These are phyloP conservation scores for Meleagris gallopavo DNA, from an alignment of 2,113 vertebrate species.

Conservation along the genomic window DNA sequence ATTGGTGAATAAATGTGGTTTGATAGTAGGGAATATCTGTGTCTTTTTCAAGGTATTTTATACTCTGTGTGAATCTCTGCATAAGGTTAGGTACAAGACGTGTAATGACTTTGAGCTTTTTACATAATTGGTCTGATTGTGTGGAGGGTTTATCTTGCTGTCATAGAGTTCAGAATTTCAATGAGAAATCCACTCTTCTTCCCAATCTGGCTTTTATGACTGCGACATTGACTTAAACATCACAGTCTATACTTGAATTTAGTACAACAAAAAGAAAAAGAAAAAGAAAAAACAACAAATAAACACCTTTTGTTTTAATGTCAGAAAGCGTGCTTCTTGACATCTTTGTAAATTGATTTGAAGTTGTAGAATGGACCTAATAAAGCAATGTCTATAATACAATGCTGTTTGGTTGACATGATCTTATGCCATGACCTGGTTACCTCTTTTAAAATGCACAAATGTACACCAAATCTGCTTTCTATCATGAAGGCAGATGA, in stretches of 20 bases:
- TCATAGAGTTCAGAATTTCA: not conserved
- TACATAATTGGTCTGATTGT: not conserved
- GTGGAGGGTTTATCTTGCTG: not conserved
- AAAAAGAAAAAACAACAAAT: no score
- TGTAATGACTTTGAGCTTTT: not conserved
- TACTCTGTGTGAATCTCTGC: not conserved
- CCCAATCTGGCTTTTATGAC: not conserved
- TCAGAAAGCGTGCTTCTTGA: not conserved
- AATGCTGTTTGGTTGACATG: not conserved
- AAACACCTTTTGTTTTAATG: not conserved
- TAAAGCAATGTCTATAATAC: not conserved
- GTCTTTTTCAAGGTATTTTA: not conserved
- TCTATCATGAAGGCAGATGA: constrained; percentile 51
- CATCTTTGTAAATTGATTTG: not conserved
- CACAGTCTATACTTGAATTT: not conserved
- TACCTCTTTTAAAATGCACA: not conserved
- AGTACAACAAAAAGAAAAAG: not conserved
- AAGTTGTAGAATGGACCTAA: not conserved
- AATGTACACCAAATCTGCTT: constrained; percentile 19
- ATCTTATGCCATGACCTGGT: not conserved
- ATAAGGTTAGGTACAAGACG: not conserved
- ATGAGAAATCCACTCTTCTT: not conserved
- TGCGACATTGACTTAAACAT: not conserved
- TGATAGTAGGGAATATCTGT: not conserved
- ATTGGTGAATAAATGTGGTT: not conserved